Percentiles rank a stretch among this genome's conserved stretches.
These are phyloP conservation scores for Callipepla californica DNA, from an alignment of 2,113 vertebrate species.

Conservation along the genomic window DNA sequence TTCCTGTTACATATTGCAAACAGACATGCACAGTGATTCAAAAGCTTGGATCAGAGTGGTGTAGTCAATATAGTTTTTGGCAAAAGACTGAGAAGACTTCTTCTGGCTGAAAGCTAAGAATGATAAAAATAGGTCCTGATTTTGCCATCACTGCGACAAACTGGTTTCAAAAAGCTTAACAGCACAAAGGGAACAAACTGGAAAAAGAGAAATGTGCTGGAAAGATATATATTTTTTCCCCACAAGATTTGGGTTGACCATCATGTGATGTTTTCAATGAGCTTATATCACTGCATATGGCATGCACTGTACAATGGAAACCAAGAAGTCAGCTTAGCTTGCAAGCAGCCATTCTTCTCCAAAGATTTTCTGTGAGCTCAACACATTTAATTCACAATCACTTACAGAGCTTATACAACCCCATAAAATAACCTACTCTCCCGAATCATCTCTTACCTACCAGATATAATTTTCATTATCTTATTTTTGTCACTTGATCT, in stretches of 20 bases:
- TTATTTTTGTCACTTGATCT: constrained; percentile 83
- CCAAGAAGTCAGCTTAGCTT: constrained; percentile 50
- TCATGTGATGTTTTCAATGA: constrained; percentile 58
- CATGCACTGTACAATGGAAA: constrained; percentile 46
- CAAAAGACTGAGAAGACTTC: constrained; percentile 48
- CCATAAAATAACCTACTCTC: constrained; percentile 75
- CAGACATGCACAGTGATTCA: constrained; percentile 44
- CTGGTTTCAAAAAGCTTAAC: constrained; percentile 52
- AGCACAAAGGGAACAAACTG: constrained; percentile 47
- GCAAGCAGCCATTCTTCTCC: constrained; percentile 41
- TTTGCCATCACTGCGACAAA: constrained; percentile 67
- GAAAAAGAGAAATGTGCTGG: constrained; percentile 42
- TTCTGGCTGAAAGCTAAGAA: constrained; percentile 63
- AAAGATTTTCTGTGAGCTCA: constrained; percentile 57
- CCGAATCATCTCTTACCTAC: constrained; percentile 75
- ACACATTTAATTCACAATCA: constrained; percentile 68
- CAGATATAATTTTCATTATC: constrained; percentile 85
- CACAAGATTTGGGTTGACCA: constrained; percentile 53
- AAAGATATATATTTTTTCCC: constrained; percentile 39
- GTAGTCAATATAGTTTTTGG: constrained; percentile 50
- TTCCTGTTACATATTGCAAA: constrained; percentile 64
- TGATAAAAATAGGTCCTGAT: constrained; percentile 65
- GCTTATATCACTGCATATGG: constrained; percentile 56
- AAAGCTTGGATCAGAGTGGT: constrained; percentile 9
- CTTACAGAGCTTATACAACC: constrained; percentile 56